Percentiles rank a stretch among this genome's conserved stretches.
Evolutionary conservation across 1,140 invertebrate genomes (phyloP).

Genomic region (Zaprionus tsacasi): DNA sequence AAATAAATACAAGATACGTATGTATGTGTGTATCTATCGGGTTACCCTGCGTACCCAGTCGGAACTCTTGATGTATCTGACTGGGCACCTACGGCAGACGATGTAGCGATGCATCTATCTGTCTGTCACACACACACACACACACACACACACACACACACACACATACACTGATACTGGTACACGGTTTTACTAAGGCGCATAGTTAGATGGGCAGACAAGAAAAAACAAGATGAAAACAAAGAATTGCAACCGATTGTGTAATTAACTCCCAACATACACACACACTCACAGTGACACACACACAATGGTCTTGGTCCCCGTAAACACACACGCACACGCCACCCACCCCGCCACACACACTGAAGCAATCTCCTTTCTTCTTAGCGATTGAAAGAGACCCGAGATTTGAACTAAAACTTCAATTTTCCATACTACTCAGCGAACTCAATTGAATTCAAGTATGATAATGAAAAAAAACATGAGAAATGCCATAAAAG

Average conservation of each 20-base stretch:
- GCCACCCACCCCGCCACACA: background rate
- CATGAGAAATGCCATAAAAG: background rate
- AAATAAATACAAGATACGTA: constrained; percentile 4
- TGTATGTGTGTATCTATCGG: background rate
- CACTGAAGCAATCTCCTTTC: background rate
- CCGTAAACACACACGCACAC: constrained; percentile 1
- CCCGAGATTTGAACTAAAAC: constrained; percentile 6
- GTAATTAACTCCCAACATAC: constrained; percentile 2
- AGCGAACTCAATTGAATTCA: background rate
- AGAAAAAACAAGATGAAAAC: constrained; percentile 15
- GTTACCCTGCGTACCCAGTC: background rate
- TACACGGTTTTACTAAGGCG: constrained; percentile 5
- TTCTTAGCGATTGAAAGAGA: constrained; percentile 20
- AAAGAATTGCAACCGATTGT: background rate
- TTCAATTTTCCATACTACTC: background rate
- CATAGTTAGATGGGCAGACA: background rate
- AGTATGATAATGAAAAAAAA: constrained; percentile 1
- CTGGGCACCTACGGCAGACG: background rate
- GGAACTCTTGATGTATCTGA: background rate
- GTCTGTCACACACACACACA: constrained; percentile 1
- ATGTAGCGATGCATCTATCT: background rate
- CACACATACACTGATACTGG: constrained; percentile 1
- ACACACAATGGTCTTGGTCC: constrained; percentile 13
- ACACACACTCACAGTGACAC: background rate
- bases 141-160: constrained; percentile 4